Percentiles rank a stretch among this genome's conserved stretches.
Conservation (phyloP, 2,113 vertebrate genomes). For the Corythaixoides concolor region DNA sequence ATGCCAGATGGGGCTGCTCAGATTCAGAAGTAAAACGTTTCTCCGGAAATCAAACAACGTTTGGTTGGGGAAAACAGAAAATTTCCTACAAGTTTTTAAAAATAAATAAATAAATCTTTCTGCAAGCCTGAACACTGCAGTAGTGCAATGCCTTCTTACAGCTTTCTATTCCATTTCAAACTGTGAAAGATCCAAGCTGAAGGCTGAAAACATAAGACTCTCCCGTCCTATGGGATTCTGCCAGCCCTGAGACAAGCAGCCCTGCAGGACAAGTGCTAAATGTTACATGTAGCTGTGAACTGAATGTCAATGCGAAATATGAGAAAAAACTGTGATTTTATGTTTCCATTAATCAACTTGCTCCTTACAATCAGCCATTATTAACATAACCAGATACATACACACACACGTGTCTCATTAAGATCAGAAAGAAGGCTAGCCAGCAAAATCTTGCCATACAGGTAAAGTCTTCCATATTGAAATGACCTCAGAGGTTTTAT, state of each 20-base stretch:
- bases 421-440: not conserved
- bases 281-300: not conserved
- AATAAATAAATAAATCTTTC: not conserved
- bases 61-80: not conserved
- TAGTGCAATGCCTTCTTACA: not conserved
- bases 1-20: rapidly evolving
- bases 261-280: not conserved
- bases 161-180: not conserved
- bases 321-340: not conserved
- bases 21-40: not conserved
- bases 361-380: not conserved
- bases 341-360: not conserved
- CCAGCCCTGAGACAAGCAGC: not conserved
- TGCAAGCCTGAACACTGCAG: not conserved
- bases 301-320: not conserved
- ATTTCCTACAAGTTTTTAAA: not conserved
- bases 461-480: not conserved
- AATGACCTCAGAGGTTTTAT: not conserved
- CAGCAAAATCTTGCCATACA: not conserved
- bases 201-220: not conserved
- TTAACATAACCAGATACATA: not conserved
- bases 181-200: not conserved
- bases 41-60: not conserved
- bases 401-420: rapidly evolving
- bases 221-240: not conserved